Conservation (phyloP, 2,797 vertebrate genomes). For the Clarias platycephalus region DNA sequence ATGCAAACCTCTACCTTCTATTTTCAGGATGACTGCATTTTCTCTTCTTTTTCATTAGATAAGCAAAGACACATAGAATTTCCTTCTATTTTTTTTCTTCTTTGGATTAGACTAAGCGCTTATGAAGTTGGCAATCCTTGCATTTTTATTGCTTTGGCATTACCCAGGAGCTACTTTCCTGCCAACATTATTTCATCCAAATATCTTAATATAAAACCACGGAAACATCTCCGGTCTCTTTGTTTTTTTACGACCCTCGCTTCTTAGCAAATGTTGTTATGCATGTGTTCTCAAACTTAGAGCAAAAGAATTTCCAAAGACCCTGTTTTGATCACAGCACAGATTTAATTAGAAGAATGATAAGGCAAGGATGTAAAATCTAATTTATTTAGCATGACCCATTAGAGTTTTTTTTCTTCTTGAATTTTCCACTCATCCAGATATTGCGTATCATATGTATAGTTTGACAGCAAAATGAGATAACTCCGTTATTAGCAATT, state of each 20-base stretch:
- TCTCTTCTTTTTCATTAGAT: not conserved
- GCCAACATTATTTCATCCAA: not conserved
- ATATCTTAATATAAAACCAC: not conserved
- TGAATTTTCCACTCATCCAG: not conserved
- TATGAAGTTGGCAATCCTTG: not conserved
- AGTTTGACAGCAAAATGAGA: no score
- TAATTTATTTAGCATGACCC: not conserved
- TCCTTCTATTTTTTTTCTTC: not conserved
- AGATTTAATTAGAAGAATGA: not conserved
- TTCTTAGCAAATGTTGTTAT: not conserved
- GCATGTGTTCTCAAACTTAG: not conserved
- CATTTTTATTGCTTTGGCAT: not conserved
- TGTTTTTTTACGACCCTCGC: not conserved
- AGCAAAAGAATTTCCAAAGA: not conserved
- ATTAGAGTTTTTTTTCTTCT: not conserved
- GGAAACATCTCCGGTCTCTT: not conserved
- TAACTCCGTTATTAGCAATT: no score
- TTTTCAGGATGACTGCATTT: not conserved
- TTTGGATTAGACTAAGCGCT: not conserved
- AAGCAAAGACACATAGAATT: not conserved
- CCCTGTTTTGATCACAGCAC: not conserved
- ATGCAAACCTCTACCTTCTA: not conserved
- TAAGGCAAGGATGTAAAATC: not conserved
- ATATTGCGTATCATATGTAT: not conserved
- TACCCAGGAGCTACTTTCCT: constrained; percentile 7